Evolutionary conservation across 2,797 vertebrate species (phyloP).

Genomic region (Takifugu ocellatus): DNA sequence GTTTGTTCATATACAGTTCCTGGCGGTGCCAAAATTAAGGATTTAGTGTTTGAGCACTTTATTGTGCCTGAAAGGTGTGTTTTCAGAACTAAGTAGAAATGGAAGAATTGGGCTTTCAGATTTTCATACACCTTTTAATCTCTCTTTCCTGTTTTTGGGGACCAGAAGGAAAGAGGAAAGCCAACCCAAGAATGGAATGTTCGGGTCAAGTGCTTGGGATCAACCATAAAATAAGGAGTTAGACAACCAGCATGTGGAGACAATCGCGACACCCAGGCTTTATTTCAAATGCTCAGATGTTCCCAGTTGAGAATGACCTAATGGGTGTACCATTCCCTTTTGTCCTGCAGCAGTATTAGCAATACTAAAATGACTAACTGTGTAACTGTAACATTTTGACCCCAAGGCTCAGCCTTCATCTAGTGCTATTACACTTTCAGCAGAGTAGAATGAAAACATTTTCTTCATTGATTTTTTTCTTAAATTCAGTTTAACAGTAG

Average conservation of each 20-base stretch:
- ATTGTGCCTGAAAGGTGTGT: conserved; percentile 37
- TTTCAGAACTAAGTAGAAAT: conserved; percentile 17
- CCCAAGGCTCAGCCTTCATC: background rate
- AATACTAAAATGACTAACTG: background rate
- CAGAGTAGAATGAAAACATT: too few species aligned
- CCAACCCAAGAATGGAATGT: background rate
- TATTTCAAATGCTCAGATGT: background rate
- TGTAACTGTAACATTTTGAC: background rate
- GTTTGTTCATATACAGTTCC: conserved; percentile 8
- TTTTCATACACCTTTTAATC: conserved; percentile 9
- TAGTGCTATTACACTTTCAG: background rate
- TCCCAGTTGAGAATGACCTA: background rate
- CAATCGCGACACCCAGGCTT: background rate
- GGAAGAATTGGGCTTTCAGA: conserved; percentile 9
- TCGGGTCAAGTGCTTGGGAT: background rate
- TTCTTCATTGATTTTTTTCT: too few species aligned
- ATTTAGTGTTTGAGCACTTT: conserved; percentile 13
- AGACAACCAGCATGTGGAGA: background rate
- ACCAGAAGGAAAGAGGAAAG: background rate
- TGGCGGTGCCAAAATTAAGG: conserved; percentile 13
- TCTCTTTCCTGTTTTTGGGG: background rate
- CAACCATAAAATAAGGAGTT: background rate
- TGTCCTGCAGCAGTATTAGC: background rate
- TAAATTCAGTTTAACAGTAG: background rate
- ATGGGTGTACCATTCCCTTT: background rate